phyloP scores from a whole-genome alignment of 2,888 invertebrate genomes.

The Athripsodes cinereus region DNA sequence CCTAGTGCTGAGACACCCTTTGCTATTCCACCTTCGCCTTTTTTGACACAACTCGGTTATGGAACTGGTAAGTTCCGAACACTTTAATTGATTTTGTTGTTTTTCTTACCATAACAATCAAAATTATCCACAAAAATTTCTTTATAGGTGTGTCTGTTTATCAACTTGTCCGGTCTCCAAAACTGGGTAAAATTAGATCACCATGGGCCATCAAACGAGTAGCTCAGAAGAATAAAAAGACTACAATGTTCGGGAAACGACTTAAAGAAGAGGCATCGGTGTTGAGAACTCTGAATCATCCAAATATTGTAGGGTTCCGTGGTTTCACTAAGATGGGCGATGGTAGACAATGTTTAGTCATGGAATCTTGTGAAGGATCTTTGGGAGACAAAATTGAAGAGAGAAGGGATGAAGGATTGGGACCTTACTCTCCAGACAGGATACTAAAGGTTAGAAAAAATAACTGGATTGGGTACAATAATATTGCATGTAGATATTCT shows the following conservation, averaged over 20 bases:
- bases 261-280: conserved; percentile 67
- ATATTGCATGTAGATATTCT: too few relatives aligned
- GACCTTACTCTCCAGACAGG: conserved; percentile 55
- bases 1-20: conserved; percentile 23
- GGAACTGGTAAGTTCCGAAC: conserved; percentile 57
- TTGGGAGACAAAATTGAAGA: conserved; percentile 71
- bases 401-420: conserved; percentile 48
- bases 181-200: conserved; percentile 60
- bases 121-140: neutral
- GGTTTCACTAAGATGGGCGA: conserved; percentile 49
- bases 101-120: neutral
- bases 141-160: conserved; percentile 67
- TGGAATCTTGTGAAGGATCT: conserved; percentile 71
- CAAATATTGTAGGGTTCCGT: conserved; percentile 76
- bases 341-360: conserved; percentile 60
- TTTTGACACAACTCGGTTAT: conserved; percentile 65
- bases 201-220: conserved; percentile 84
- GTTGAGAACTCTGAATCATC: conserved; percentile 63
- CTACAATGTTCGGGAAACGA: conserved; percentile 40
- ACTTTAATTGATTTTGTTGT: neutral
- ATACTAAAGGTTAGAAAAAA: conserved; percentile 63
- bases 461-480: too few relatives aligned
- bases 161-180: conserved; percentile 66
- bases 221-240: conserved; percentile 40
- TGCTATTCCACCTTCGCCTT: conserved; percentile 62